phyloP scores from a whole-genome alignment of 2,113 vertebrate species.

The Beaufortia kweichowensis region DNA sequence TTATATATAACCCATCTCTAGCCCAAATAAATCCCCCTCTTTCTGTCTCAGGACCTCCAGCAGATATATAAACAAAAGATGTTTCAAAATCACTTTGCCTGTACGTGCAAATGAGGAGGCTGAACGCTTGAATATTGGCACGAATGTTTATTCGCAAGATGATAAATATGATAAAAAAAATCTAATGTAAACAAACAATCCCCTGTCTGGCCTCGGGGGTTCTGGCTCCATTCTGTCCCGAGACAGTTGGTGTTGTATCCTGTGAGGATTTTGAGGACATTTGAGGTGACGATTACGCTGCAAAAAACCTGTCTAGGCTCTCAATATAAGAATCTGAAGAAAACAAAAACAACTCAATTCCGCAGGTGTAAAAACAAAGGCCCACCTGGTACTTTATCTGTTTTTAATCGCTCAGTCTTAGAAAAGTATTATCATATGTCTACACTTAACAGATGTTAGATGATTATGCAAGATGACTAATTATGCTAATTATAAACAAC shows the following conservation, averaged over 20 bases:
- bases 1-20: conserved; percentile 33
- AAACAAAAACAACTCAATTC: conserved; percentile 1
- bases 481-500: too few species aligned
- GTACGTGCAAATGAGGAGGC: conserved; percentile 3
- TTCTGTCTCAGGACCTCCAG: conserved; percentile 12
- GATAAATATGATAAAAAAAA: conserved; percentile 6
- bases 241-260: not conserved
- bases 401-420: not conserved
- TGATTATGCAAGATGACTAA: not conserved
- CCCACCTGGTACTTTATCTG: not conserved
- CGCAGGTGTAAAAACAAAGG: conserved; percentile 53
- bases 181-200: conserved; percentile 42
- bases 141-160: not conserved
- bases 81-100: conserved; percentile 34
- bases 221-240: not conserved
- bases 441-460: not conserved
- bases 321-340: not conserved
- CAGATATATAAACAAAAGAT: conserved; percentile 9
- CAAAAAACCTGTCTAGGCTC: conserved; percentile 22
- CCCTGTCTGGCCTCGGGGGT: not conserved
- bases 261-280: conserved; percentile 28
- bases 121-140: not conserved
- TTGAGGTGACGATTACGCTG: conserved; percentile 35
- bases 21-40: not conserved
- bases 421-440: not conserved